Base-by-base conservation (phyloP, 2,888 invertebrate genomes). In the Drosophila lutescens region DNA sequence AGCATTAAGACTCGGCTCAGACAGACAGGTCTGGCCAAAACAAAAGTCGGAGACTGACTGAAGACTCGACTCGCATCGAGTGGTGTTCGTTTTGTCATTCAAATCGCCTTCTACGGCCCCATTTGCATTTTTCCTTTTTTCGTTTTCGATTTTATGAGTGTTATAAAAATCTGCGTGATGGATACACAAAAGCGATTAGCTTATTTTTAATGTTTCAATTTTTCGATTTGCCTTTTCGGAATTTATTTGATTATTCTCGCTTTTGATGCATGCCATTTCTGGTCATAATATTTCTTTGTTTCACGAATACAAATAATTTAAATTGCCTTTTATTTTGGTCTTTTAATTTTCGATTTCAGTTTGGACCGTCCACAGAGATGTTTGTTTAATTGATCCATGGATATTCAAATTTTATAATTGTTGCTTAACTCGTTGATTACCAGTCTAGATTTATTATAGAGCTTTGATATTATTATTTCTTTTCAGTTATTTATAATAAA, bases 181-280 rank as follows among this genome's bases (percentile, higher is more conserved):
- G 36, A 75, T 79, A 79, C 79, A 79, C 65, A 55, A 74, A 75
- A 79, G 68, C 77, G 77, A 79, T 79, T 79, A 72, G 75, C 75
- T 76, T 59, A 61, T 32, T 73, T 68, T 74, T 77, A 67, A 79
- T 79, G 79, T 79, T 77, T 79, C 55, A 79, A 79, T 79, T 75
- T 77, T 61, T 47, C 36, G 71, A 54, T 51, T 60, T 74, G 57
- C 61, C 62, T 77, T 71, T 63, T 69, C 69, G 69, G 66, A 58
- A 60, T 78, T 67, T 51, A 74, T 76, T 62, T 75, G 61, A 71
- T 71, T 55, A 41, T 50, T 49, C 56, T 55, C 67, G 62, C 62
- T 47, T 61, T 36, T 55, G 54, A 55, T 54, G 55, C 69, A 68
- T 55, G 49, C 56, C 69, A 69, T 67, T 67, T 67, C 69, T 55